Evolutionary conservation across 2,888 invertebrate genomes (phyloP).

Genomic region (Thymelicus acteon): DNA sequence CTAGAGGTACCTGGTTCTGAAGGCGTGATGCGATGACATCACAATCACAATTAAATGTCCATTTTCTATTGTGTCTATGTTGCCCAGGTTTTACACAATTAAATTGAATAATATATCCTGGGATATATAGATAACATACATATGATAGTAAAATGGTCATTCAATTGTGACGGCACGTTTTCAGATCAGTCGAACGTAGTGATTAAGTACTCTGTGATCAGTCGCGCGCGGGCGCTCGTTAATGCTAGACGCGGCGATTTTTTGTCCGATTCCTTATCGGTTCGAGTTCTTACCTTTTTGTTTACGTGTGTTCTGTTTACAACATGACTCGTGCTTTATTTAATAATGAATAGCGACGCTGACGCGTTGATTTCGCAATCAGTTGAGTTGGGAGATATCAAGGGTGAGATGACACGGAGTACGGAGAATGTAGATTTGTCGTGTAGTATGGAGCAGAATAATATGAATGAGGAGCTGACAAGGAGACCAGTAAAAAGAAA

Average conservation of each 20-base stretch:
- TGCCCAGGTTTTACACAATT: no score
- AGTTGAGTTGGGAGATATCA: neutral
- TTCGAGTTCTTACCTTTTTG: neutral
- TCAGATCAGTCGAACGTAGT: no score
- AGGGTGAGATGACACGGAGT: conserved; percentile 18
- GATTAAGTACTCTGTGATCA: no score
- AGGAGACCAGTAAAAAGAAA: conserved; percentile 17
- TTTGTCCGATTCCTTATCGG: conserved; percentile 6
- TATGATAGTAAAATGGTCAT: no score
- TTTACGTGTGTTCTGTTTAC: conserved; percentile 11
- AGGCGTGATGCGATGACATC: no score
- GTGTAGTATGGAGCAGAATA: neutral
- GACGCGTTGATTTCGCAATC: neutral
- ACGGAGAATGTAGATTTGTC: neutral
- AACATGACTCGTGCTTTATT: conserved; percentile 10
- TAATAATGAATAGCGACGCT: conserved; percentile 2
- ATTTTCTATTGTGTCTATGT: no score
- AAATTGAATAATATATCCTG: no score
- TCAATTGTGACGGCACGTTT: no score
- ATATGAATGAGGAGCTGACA: neutral
- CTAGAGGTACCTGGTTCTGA: no score
- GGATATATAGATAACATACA: no score
- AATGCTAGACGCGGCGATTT: conserved; percentile 7
- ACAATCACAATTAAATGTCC: no score
- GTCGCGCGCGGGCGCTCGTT: conserved; percentile 10